Evolutionary conservation across 2,797 vertebrate genomes (phyloP).

Genomic region (Microcaecilia unicolor): DNA sequence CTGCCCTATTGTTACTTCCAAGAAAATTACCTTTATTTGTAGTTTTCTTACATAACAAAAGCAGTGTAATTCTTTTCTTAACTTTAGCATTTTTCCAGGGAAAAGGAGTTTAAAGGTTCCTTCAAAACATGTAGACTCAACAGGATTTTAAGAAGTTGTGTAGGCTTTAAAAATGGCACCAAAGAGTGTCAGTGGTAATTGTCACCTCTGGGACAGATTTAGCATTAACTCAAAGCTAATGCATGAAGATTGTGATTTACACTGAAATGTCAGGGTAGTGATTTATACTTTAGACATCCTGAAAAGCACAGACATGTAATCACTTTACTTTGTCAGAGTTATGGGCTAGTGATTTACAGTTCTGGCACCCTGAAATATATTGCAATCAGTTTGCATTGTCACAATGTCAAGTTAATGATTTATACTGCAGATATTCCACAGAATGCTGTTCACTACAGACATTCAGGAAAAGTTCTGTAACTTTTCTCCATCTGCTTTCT

Average conservation of each 20-base stretch:
- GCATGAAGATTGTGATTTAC: neutral
- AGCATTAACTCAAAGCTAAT: neutral
- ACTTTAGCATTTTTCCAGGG: too few relatives aligned
- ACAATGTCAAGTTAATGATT: neutral
- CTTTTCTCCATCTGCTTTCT: too few relatives aligned
- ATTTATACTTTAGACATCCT: constrained; percentile 8
- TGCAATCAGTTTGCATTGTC: constrained; percentile 22
- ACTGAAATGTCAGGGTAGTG: neutral
- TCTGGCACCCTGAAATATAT: neutral
- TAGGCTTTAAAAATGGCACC: too few relatives aligned
- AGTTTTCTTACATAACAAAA: too few relatives aligned
- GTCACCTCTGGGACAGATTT: neutral
- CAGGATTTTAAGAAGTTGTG: too few relatives aligned
- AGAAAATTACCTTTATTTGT: too few relatives aligned
- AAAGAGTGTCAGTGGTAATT: neutral
- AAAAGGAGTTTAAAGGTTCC: too few relatives aligned
- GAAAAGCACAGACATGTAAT: constrained; percentile 10
- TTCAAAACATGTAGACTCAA: too few relatives aligned
- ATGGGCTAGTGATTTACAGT: constrained; percentile 6
- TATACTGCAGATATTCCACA: neutral
- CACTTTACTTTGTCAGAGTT: constrained; percentile 5
- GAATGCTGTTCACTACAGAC: too few relatives aligned
- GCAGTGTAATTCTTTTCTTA: too few relatives aligned
- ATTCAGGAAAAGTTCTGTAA: too few relatives aligned
- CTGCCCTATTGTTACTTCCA: too few relatives aligned